Evolutionary conservation across 2,888 invertebrate species (phyloP), one percentile per base, ranked within the genome.

Genomic region (Muschampia plurimacula): DNA sequence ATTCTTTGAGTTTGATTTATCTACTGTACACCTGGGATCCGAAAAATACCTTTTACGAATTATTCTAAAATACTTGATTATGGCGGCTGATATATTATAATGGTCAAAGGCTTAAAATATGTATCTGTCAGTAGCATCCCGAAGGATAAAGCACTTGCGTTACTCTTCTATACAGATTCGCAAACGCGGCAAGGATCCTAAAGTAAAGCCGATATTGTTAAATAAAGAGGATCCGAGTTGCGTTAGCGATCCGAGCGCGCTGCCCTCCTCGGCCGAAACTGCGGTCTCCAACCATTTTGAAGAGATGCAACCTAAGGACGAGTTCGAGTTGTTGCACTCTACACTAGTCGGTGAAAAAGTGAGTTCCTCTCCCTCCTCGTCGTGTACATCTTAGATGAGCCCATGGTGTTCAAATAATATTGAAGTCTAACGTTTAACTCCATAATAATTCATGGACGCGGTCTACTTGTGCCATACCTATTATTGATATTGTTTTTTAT

Each of bases 221-320:
- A 97, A 97, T 93, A 97, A 96, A 94, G 96, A 96, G 87, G 96
- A 96, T 89, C 95, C 96, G 73, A 95, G 95, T 82, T 95, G 95
- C 81, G 89, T 95, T 84, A 95, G 91, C 85, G 94, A 95, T 84
- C 89, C 93, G 75, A 90, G 89, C 81, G 84, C 92, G 76, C 82
- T 86, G 77, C 92, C 94, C 77, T 88, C 95, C 74, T 79, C 93
- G 67, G 84, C 92, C 66, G 83, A 81, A 77, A 76, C 83, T 44
- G 79, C 82, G 72, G 86, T 86, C 79, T 80, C 86, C 86, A 98
- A 97, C 95, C 96, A 96, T 90, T 97, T 97, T 91, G 97, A 97
- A 84, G 95, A 96, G 84, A 96, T 96, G 88, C 96, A 96, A 80
- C 98, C 98, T 68, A 98, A 97, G 95, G 98, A 98, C 93, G 97